Evolutionary conservation across 2,797 vertebrate genomes (phyloP).

Genomic region (Erpetoichthys calabaricus): DNA sequence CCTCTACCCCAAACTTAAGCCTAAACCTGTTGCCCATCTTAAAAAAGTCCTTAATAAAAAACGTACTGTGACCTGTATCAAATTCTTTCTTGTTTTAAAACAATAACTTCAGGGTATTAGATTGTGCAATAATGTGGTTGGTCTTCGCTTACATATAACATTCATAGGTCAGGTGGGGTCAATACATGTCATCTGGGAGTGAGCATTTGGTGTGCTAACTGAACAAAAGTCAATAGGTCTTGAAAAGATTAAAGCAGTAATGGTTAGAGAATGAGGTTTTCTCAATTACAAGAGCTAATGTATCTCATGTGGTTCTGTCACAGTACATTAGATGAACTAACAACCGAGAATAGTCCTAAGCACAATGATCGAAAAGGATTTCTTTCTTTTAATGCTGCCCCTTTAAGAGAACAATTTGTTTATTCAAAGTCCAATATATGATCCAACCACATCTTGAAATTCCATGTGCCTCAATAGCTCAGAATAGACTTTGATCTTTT

Average conservation of each 20-base stretch:
- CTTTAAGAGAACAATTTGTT: no score
- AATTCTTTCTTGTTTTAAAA: neutral
- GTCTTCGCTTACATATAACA: neutral
- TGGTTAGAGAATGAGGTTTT: neutral
- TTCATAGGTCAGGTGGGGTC: neutral
- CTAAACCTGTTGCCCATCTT: neutral
- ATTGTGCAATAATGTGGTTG: neutral
- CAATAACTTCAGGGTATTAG: constrained; percentile 1
- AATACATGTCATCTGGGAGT: neutral
- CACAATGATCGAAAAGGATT: no score
- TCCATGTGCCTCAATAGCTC: no score
- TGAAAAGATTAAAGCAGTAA: neutral
- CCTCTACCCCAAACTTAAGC: neutral
- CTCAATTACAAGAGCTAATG: neutral
- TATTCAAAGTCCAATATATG: no score
- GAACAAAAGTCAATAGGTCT: neutral
- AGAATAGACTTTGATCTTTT: no score
- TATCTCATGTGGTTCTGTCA: neutral
- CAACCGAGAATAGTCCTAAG: no score
- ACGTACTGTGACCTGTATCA: neutral
- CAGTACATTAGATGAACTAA: no score
- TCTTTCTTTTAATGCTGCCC: no score
- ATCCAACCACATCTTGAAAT: no score
- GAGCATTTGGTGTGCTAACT: neutral
- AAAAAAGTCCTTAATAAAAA: neutral